Conservation (phyloP, 2,797 vertebrate species). For the Poliocrania exsul region DNA sequence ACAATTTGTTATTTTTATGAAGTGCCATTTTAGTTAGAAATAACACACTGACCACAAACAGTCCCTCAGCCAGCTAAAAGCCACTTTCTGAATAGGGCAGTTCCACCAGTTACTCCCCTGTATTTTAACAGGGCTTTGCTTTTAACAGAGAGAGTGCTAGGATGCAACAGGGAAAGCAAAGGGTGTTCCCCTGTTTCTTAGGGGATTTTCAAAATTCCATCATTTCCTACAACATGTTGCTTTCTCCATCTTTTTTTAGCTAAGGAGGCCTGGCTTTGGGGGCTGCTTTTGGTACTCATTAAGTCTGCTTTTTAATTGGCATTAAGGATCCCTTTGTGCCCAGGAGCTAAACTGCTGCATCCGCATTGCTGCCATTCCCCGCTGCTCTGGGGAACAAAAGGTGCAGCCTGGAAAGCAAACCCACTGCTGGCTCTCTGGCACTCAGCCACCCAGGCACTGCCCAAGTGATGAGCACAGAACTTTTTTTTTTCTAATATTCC, state of each 20-base stretch:
- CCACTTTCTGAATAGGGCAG: background rate
- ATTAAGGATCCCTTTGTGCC: conserved; percentile 53
- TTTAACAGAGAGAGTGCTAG: background rate
- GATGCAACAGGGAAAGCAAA: conserved; percentile 30
- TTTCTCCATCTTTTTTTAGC: conserved; percentile 32
- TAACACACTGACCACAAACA: conserved; percentile 60
- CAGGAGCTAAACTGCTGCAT: conserved; percentile 49
- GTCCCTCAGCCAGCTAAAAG: conserved; percentile 20
- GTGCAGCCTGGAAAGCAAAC: conserved; percentile 39
- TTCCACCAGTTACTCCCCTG: background rate
- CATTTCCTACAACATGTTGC: conserved; percentile 53
- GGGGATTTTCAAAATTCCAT: conserved; percentile 57
- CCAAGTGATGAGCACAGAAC: background rate
- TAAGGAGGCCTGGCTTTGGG: conserved; percentile 39
- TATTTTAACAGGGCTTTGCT: background rate
- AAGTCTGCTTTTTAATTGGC: conserved; percentile 57
- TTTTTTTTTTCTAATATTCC: background rate
- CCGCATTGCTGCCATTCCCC: conserved; percentile 45
- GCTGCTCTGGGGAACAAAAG: conserved; percentile 42
- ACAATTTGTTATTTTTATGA: conserved; percentile 71
- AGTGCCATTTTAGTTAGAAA: conserved; percentile 56
- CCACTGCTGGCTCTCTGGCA: background rate
- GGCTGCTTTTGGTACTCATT: conserved; percentile 57
- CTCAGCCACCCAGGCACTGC: background rate
- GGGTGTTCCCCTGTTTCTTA: conserved; percentile 36